Percentiles rank a stretch among this genome's conserved stretches.
phyloP scores from a whole-genome alignment of 2,113 vertebrate species.

The Perca flavescens region DNA sequence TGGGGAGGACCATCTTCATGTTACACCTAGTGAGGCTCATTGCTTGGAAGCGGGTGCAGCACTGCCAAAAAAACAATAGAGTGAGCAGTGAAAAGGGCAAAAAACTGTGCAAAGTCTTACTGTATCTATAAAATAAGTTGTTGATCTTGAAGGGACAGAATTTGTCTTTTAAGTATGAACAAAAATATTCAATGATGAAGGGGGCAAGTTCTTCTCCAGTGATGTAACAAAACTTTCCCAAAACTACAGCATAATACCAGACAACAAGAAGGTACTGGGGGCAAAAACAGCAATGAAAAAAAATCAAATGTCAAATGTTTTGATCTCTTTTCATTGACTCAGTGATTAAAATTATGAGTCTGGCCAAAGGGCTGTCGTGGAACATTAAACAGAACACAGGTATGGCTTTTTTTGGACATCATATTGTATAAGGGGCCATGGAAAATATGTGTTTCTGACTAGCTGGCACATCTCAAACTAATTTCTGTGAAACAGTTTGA shows the following conservation, averaged over 20 bases:
- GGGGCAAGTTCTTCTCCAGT: not conserved
- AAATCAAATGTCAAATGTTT: not conserved
- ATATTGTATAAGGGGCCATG: not conserved
- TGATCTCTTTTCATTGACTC: not conserved
- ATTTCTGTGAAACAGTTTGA: not conserved
- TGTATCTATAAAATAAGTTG: not conserved
- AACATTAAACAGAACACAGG: not conserved
- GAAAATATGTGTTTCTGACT: slow-evolving; percentile 6
- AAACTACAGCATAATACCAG: not conserved
- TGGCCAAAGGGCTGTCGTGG: not conserved
- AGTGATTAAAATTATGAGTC: not conserved
- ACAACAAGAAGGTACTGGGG: not conserved
- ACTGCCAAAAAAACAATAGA: not conserved
- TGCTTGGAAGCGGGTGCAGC: not conserved
- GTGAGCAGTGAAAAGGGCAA: not conserved
- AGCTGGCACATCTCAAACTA: not conserved
- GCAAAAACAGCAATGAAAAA: not conserved
- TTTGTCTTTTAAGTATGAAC: not conserved
- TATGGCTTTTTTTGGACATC: not conserved
- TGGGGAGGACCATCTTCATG: not conserved
- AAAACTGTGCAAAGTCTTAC: not conserved
- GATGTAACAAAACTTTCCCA: not conserved
- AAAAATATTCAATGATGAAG: not conserved
- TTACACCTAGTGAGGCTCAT: not conserved
- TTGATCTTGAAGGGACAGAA: not conserved